These are phyloP conservation scores for Vidua macroura DNA, from an alignment of 2,113 vertebrate species.

Conservation along the genomic window DNA sequence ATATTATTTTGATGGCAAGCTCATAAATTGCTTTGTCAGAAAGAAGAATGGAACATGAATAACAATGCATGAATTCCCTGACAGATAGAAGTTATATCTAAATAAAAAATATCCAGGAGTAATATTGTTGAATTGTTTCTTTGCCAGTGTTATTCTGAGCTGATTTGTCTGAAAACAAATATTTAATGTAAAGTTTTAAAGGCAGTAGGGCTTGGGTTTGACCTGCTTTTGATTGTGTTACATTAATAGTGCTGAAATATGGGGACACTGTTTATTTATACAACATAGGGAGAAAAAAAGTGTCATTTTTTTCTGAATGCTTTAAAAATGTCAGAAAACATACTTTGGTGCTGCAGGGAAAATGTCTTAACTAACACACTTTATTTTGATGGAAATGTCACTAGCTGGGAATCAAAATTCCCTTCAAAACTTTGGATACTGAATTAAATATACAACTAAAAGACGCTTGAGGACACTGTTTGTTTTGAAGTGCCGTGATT, in stretches of 20 bases:
- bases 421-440: not conserved
- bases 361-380: slow-evolving; percentile 32
- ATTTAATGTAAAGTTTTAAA: not conserved
- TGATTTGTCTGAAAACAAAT: not conserved
- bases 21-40: slow-evolving; percentile 26
- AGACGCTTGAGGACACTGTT: not conserved
- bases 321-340: slow-evolving; percentile 23
- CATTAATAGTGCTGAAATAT: not conserved
- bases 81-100: not conserved
- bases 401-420: not conserved
- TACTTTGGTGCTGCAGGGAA: slow-evolving; percentile 4
- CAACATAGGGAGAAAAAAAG: not conserved
- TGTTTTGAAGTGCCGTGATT: not conserved
- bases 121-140: not conserved
- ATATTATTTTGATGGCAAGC: not conserved
- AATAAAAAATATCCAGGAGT: not conserved
- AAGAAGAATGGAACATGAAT: not conserved
- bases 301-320: not conserved
- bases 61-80: not conserved
- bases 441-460: slow-evolving; percentile 24
- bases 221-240: not conserved
- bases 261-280: slow-evolving; percentile 20
- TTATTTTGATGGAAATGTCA: slow-evolving; percentile 43
- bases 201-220: not conserved
- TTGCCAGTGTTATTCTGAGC: not conserved